Evolutionary conservation across 2,888 invertebrate species (phyloP).

Genomic region (Orthosia cruda): DNA sequence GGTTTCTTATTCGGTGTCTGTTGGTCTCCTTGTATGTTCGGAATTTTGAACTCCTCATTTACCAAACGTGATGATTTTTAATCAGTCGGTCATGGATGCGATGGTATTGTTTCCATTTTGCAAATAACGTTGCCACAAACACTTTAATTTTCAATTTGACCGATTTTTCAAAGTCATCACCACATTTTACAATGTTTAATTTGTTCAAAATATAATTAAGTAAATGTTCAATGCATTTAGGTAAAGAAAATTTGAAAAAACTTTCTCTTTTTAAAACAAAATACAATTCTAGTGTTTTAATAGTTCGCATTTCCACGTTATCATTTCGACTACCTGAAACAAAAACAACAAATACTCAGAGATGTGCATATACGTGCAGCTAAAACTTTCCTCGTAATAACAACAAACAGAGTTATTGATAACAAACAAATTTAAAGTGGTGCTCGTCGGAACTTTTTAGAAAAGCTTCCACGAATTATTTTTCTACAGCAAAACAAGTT

Average conservation of each 20-base stretch:
- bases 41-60: conserved; percentile 22
- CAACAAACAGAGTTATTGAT: neutral
- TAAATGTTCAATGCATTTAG: conserved; percentile 2
- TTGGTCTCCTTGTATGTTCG: conserved; percentile 13
- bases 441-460: neutral
- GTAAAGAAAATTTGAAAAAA: conserved; percentile 5
- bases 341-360: conserved; percentile 29
- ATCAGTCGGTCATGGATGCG: conserved; percentile 13
- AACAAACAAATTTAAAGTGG: too few relatives aligned
- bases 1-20: conserved; percentile 11
- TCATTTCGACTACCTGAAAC: conserved; percentile 22
- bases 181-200: conserved; percentile 15
- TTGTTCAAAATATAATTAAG: conserved; percentile 20
- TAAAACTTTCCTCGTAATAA: conserved; percentile 4
- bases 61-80: conserved; percentile 20
- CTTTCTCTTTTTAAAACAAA: conserved; percentile 1
- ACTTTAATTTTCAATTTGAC: conserved; percentile 20
- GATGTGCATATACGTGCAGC: conserved; percentile 21
- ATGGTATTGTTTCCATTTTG: conserved; percentile 28
- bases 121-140: conserved; percentile 33
- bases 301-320: conserved; percentile 9
- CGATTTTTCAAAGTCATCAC: conserved; percentile 15
- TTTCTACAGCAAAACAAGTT: conserved; percentile 15
- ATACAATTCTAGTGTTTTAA: conserved; percentile 15
- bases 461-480: conserved; percentile 6